Conservation (phyloP, 2,888 invertebrate species). For the Eupithecia inturbata region DNA sequence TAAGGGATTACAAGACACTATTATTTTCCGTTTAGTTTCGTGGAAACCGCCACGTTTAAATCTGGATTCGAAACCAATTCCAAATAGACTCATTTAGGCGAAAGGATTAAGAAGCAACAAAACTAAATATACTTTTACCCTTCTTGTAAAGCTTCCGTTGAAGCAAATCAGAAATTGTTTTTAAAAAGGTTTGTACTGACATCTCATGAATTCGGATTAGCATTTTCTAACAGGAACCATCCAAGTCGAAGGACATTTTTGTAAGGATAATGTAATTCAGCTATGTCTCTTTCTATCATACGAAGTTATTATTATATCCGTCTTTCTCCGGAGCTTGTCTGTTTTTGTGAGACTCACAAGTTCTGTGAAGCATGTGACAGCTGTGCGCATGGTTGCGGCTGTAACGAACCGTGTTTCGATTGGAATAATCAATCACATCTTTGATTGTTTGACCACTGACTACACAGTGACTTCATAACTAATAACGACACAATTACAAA, state of each 20-base stretch:
- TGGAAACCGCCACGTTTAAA: constrained; percentile 53
- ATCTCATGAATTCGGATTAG: constrained; percentile 34
- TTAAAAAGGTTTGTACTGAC: background rate
- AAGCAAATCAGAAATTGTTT: constrained; percentile 15
- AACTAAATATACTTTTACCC: background rate
- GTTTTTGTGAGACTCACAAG: constrained; percentile 80
- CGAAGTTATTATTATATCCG: constrained; percentile 49
- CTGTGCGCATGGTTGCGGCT: constrained; percentile 80
- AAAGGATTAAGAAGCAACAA: constrained; percentile 17
- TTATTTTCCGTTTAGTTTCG: constrained; percentile 64
- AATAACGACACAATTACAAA: constrained; percentile 41
- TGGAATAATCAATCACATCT: constrained; percentile 81
- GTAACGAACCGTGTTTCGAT: constrained; percentile 80
- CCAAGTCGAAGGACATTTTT: constrained; percentile 63
- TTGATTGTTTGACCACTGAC: constrained; percentile 75
- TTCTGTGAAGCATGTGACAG: constrained; percentile 80
- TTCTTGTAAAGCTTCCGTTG: background rate
- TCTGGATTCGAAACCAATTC: constrained; percentile 56
- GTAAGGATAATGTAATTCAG: constrained; percentile 64
- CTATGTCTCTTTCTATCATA: constrained; percentile 56
- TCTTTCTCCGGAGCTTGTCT: constrained; percentile 69
- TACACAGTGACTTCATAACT: constrained; percentile 59
- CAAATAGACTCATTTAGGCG: constrained; percentile 45
- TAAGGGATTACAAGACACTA: constrained; percentile 72
- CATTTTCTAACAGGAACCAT: constrained; percentile 48